These are phyloP conservation scores for Chelmon rostratus DNA, from an alignment of 2,797 vertebrate genomes.

Conservation along the genomic window DNA sequence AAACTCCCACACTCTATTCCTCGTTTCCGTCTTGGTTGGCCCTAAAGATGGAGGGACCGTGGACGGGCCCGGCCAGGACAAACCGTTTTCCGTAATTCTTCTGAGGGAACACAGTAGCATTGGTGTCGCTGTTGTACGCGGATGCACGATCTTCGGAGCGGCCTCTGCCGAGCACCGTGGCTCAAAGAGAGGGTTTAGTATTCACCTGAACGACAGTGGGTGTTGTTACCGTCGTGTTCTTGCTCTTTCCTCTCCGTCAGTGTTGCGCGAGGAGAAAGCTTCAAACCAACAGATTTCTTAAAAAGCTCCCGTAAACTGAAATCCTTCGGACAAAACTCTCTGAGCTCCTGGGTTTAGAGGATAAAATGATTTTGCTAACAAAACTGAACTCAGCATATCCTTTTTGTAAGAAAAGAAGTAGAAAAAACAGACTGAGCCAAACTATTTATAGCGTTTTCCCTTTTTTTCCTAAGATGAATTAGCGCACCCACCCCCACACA, in stretches of 20 bases:
- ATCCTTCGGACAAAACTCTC: conserved; percentile 39
- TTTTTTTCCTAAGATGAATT: conserved; percentile 50
- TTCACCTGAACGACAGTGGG: conserved; percentile 37
- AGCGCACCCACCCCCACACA: conserved; percentile 22
- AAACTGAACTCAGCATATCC: conserved; percentile 62
- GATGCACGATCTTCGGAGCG: conserved; percentile 52
- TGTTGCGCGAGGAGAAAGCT: conserved; percentile 25
- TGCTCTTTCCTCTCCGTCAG: conserved; percentile 34
- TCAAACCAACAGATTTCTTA: conserved; percentile 36
- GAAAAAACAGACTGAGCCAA: conserved; percentile 72
- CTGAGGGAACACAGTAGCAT: conserved; percentile 66
- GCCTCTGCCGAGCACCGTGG: conserved; percentile 24
- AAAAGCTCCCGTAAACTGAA: conserved; percentile 28
- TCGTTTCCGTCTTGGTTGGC: conserved; percentile 56
- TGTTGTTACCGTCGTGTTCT: conserved; percentile 28
- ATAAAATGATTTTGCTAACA: conserved; percentile 61
- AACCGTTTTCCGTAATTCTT: conserved; percentile 49
- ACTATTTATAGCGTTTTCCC: conserved; percentile 70
- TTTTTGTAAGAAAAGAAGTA: conserved; percentile 50
- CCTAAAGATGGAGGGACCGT: conserved; percentile 53
- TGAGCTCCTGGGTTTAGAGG: conserved; percentile 23
- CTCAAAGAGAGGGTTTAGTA: conserved; percentile 33
- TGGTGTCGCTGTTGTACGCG: conserved; percentile 50
- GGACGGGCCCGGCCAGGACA: conserved; percentile 50
- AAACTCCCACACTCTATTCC: conserved; percentile 49